Evolutionary conservation across 2,113 vertebrate species (phyloP), one percentile per base, ranked within the genome.

Genomic region (Nothoprocta pentlandii): DNA sequence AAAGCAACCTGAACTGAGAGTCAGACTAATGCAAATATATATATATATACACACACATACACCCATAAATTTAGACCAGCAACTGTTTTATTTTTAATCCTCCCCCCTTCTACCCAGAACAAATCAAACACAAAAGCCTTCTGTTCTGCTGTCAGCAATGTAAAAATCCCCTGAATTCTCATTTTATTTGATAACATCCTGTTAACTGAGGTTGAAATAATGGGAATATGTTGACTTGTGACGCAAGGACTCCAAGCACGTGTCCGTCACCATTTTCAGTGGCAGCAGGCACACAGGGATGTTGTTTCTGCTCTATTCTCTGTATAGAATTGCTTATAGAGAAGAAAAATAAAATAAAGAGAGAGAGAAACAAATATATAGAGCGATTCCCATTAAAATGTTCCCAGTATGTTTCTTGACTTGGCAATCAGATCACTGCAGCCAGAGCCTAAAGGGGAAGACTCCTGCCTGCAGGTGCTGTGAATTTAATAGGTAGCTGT

Each of bases 91-190:
- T 34, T 30, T 59, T 8, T 39, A 39, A 39, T 39, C 16, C 25
- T 13, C 5, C 44, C 4, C 91, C 46, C 46, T 46, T 75, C 80
- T 87, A 84, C 84, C 74, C 84, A 79, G 42, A 64, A 62, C 69
- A 91, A 92, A 95, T 17, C 69, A 71, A 73, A 34, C 66, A 95
- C 85, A 95, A 91, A 96, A 91, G 67, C 16, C 44, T 89, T 89
- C 91, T 95, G 69, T 94, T 93, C 54, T 30, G 26, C 36, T 0
- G 5, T 36, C 46, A 67, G 70, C 4, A 0, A 17, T 42, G 80
- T 41, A 78, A 90, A 94, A 96, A 92, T 91, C 64, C 80, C 90
- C 85, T 28, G 41, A 75, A 28, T 11, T 19, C 85, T 59, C 59
- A 70, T 11, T 85, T 44, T 34, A 41, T 66, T 82, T 74, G 76